Evolutionary conservation across 2,113 vertebrate species (phyloP).

Genomic region (Andinoacara biseriatus): DNA sequence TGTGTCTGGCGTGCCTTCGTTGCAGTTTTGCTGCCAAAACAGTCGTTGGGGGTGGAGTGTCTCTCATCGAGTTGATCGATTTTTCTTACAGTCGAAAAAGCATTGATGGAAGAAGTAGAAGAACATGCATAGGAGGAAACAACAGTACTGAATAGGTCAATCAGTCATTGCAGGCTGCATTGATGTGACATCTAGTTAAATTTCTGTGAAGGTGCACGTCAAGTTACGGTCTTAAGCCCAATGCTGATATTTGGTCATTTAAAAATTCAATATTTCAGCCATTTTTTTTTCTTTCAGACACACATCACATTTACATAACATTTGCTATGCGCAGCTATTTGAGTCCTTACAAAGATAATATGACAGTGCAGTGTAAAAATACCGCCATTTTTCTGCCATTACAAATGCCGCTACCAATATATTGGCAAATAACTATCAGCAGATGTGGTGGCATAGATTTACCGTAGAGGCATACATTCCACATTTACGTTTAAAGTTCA

Average conservation of each 20-base stretch:
- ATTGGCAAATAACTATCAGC: background rate
- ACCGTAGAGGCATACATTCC: background rate
- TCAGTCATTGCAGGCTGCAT: background rate
- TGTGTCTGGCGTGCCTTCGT: background rate
- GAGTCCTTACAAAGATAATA: no score
- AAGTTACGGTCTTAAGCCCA: background rate
- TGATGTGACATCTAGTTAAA: background rate
- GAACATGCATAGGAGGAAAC: background rate
- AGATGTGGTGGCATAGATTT: background rate
- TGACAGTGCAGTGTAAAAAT: no score
- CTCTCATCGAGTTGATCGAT: background rate
- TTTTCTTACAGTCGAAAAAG: background rate
- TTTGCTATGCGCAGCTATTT: no score
- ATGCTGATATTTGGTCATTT: rapidly evolving
- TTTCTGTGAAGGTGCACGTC: no score
- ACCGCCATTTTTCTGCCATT: no score
- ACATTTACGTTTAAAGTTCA: slow-evolving; percentile 22
- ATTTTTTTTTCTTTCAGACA: no score
- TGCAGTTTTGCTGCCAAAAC: background rate
- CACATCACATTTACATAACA: no score
- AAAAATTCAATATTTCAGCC: background rate
- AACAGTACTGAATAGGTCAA: background rate
- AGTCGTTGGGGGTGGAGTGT: background rate
- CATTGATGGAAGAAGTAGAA: background rate
- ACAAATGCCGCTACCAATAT: no score